Percentiles rank a stretch among this genome's conserved stretches.
Conservation (phyloP, 2,113 vertebrate species). For the Python bivittatus region DNA sequence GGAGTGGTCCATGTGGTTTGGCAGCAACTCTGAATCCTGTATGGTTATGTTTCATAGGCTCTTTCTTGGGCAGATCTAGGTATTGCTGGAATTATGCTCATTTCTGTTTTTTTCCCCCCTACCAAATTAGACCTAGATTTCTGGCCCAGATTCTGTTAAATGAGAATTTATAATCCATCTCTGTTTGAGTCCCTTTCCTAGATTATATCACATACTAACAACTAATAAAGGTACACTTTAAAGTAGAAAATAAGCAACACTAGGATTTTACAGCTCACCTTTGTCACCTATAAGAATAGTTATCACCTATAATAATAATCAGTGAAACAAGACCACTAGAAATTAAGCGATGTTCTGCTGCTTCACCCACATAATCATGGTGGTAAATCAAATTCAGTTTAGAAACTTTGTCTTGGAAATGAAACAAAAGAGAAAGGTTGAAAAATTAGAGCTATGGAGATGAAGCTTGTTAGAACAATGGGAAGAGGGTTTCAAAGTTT, state of each 20-base stretch:
- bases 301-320: background rate
- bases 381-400: background rate
- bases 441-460: background rate
- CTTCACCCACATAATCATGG: fast-evolving
- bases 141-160: background rate
- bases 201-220: background rate
- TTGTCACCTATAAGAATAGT: background rate
- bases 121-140: background rate
- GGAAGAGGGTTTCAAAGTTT: constrained; percentile 19
- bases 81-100: background rate
- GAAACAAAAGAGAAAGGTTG: background rate
- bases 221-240: background rate
- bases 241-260: background rate
- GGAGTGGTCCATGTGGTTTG: background rate
- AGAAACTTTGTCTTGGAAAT: background rate
- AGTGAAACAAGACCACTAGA: background rate
- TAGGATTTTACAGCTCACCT: background rate
- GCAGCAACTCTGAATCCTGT: background rate
- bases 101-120: too few relatives aligned
- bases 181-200: background rate
- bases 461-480: background rate
- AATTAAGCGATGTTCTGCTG: fast-evolving
- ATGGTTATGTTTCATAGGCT: too few relatives aligned
- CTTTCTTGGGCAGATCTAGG: background rate
- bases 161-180: background rate